These are phyloP conservation scores for Otolemur garnettii DNA, from an alignment of 2,113 vertebrate genomes.

Conservation along the genomic window DNA sequence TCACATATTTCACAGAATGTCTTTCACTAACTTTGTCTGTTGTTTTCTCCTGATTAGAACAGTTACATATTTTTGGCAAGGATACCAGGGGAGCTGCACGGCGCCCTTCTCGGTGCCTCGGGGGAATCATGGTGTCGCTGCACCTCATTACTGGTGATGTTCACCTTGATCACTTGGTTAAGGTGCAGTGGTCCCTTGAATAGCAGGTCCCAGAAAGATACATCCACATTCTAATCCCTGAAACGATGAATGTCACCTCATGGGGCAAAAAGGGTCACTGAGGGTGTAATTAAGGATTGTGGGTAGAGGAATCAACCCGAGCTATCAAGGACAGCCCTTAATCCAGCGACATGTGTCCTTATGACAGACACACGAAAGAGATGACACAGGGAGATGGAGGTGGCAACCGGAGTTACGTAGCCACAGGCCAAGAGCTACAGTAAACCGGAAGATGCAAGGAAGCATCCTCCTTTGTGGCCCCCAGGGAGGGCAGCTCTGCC, in stretches of 20 bases:
- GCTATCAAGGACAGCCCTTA: not conserved
- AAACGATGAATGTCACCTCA: not conserved
- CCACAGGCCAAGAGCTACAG: not conserved
- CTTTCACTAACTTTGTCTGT: not conserved
- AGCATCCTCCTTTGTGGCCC: fast-evolving
- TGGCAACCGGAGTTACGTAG: fast-evolving
- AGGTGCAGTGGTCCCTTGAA: not conserved
- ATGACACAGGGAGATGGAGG: not conserved
- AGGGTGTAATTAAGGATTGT: not conserved
- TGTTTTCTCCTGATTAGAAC: not conserved
- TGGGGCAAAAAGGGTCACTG: not conserved
- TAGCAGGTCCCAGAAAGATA: not conserved
- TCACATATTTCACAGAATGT: not conserved
- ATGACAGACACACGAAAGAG: not conserved
- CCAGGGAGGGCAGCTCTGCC: fast-evolving
- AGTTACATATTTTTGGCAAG: not conserved
- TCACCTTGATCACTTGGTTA: not conserved
- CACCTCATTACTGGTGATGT: not conserved
- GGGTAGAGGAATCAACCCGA: not conserved
- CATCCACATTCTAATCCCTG: not conserved
- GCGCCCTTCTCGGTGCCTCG: not conserved
- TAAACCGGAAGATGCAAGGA: not conserved
- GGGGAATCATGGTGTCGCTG: fast-evolving
- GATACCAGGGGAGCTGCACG: not conserved
- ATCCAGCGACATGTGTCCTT: not conserved